phyloP scores from a whole-genome alignment of 2,113 vertebrate species.

The Cyanocitta stelleri region DNA sequence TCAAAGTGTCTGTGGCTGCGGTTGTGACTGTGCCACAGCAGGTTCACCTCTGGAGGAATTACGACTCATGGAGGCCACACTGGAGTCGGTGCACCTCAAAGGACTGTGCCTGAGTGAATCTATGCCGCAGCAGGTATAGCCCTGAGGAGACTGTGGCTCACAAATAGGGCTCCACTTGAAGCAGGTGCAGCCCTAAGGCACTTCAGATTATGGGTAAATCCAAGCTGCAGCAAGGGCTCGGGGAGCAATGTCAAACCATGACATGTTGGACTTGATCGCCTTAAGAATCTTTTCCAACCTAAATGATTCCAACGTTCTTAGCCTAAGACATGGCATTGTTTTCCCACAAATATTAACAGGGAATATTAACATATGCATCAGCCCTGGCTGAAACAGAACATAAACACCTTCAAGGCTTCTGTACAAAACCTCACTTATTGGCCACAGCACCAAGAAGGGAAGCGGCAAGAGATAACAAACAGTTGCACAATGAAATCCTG shows the following conservation, averaged over 20 bases:
- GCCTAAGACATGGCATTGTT: background rate
- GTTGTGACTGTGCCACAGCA: background rate
- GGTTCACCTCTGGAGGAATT: background rate
- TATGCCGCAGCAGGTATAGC: background rate
- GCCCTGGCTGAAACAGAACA: background rate
- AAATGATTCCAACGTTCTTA: background rate
- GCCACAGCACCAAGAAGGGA: background rate
- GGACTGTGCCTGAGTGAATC: background rate
- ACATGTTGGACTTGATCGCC: fast-evolving
- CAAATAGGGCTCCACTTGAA: background rate
- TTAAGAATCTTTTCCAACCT: background rate
- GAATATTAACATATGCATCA: background rate
- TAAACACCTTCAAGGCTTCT: background rate
- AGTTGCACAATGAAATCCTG: background rate
- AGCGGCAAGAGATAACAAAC: background rate
- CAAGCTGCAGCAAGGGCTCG: background rate
- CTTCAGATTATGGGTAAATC: background rate
- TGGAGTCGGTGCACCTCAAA: background rate
- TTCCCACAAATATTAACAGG: background rate
- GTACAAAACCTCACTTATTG: background rate
- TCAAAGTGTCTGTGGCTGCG: background rate
- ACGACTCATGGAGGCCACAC: background rate
- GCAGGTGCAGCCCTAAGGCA: background rate
- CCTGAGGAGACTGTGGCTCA: background rate
- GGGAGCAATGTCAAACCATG: background rate